These are phyloP conservation scores for Mamestra brassicae DNA, from an alignment of 2,888 invertebrate species.

Conservation along the genomic window DNA sequence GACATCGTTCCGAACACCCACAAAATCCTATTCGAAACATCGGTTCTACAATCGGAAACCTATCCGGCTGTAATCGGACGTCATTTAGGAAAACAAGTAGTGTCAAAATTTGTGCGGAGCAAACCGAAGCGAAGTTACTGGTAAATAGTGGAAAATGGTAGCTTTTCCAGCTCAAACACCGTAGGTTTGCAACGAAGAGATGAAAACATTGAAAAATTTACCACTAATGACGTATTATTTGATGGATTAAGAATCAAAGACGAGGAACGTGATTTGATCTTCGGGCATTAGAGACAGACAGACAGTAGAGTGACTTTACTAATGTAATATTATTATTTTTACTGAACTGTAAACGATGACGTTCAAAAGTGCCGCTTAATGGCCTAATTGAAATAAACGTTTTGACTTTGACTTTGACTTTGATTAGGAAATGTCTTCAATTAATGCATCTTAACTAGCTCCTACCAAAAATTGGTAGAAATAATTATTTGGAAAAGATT, in stretches of 20 bases:
- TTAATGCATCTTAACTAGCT: neutral
- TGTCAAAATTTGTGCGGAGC: constrained; percentile 12
- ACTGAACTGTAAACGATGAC: no score
- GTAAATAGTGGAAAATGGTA: neutral
- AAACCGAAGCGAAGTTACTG: neutral
- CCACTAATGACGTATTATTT: neutral
- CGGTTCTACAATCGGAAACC: constrained; percentile 40
- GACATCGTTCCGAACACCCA: constrained; percentile 44
- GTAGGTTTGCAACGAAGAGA: neutral
- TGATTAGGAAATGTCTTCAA: neutral
- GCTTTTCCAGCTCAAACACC: neutral
- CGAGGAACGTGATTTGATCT: neutral
- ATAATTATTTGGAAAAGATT: neutral
- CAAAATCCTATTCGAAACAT: constrained; percentile 58
- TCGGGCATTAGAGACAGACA: no score
- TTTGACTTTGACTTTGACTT: no score
- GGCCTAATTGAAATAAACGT: no score
- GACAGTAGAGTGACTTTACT: no score
- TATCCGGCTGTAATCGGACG: constrained; percentile 33
- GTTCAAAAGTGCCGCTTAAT: no score
- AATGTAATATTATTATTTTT: no score
- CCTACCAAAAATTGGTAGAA: neutral
- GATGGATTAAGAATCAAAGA: neutral
- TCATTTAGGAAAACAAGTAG: constrained; percentile 38
- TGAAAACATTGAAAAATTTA: neutral